A percentile compares a stretch with the other conserved stretches of the same genome.
These are phyloP conservation scores for Callocephalon fimbriatum DNA, from an alignment of 2,113 vertebrate genomes.

Conservation along the genomic window DNA sequence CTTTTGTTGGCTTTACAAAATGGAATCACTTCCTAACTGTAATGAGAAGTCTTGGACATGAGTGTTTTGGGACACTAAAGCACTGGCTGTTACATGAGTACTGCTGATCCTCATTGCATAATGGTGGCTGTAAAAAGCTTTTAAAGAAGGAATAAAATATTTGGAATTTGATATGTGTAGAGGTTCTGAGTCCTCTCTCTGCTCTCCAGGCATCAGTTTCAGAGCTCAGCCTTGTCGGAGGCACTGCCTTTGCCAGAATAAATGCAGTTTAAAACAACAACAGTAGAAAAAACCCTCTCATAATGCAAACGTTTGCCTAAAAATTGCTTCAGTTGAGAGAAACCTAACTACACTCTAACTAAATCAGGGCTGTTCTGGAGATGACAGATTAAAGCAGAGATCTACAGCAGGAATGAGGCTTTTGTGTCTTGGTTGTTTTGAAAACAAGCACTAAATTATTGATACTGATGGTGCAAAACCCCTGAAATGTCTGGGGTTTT, in stretches of 20 bases:
- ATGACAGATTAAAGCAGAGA: neutral
- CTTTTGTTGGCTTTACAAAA: slow-evolving; percentile 34
- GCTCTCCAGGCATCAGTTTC: neutral
- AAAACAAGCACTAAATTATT: neutral
- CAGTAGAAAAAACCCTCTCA: neutral
- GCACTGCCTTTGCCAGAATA: neutral
- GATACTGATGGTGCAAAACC: neutral
- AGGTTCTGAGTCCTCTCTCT: neutral
- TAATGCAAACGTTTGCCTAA: neutral
- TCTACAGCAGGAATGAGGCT: neutral
- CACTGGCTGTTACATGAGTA: neutral
- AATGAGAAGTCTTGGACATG: neutral
- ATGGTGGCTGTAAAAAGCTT: neutral
- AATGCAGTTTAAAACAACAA: neutral
- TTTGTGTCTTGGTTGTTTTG: neutral
- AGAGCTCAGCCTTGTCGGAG: neutral
- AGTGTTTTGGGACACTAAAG: neutral
- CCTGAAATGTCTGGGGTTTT: neutral
- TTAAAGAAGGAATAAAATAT: slow-evolving; percentile 4
- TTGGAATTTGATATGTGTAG: neutral
- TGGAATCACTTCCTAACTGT: slow-evolving; percentile 45
- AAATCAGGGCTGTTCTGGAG: neutral
- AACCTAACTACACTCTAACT: neutral
- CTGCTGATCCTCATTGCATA: neutral
- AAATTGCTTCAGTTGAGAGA: neutral